A percentile compares a stretch with the other conserved stretches of the same genome.
Conservation (phyloP, 2,113 vertebrate species). For the Camelus bactrianus region DNA sequence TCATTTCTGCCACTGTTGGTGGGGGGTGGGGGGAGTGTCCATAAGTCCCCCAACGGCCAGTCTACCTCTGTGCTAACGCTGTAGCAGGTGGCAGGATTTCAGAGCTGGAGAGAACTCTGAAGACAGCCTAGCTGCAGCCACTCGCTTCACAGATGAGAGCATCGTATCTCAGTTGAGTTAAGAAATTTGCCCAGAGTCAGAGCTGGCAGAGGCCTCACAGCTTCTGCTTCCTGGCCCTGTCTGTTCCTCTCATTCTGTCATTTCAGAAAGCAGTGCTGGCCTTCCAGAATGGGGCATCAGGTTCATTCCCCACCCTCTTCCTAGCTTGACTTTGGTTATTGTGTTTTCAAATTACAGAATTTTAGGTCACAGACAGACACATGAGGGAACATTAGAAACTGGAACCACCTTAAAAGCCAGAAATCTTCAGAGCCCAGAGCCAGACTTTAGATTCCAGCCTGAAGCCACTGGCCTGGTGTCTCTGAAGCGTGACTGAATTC, state of each 20-base stretch:
- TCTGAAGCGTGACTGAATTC: not conserved
- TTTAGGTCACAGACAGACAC: not conserved
- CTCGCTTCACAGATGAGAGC: not conserved
- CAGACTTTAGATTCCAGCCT: not conserved
- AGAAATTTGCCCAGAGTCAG: not conserved
- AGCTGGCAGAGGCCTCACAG: not conserved
- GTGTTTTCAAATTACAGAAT: not conserved
- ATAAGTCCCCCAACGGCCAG: not conserved
- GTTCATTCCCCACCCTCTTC: not conserved
- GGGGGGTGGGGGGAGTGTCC: too few relatives aligned
- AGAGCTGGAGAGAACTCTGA: not conserved
- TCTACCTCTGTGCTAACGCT: not conserved
- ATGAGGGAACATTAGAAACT: not conserved
- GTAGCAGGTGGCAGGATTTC: not conserved
- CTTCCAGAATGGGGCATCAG: not conserved
- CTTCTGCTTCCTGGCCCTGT: not conserved
- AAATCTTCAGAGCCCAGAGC: not conserved
- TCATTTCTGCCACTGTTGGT: not conserved
- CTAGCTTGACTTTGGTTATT: not conserved
- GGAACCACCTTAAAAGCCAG: not conserved
- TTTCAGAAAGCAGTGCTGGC: not conserved
- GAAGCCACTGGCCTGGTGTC: not conserved
- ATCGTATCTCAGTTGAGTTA: not conserved
- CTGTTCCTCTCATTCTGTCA: not conserved
- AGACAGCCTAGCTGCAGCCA: not conserved